A percentile compares a stretch with the other conserved stretches of the same genome.
Conservation (phyloP, 2,113 vertebrate species). For the Takifugu flavidus region DNA sequence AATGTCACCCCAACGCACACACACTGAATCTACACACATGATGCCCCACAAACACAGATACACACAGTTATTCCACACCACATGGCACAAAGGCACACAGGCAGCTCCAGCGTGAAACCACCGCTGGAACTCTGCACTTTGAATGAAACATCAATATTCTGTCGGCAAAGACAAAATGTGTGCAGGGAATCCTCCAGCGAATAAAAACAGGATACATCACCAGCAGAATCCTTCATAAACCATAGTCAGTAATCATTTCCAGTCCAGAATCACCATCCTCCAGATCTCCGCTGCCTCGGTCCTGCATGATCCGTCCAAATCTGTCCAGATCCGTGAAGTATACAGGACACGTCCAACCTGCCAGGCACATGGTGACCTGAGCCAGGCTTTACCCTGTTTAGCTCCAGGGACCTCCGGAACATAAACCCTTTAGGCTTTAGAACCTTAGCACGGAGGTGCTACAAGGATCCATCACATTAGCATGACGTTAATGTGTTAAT, state of each 20-base stretch:
- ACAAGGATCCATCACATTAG: too few species aligned
- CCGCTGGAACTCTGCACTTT: conserved; percentile 34
- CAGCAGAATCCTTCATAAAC: conserved; percentile 12
- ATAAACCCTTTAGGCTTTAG: too few species aligned
- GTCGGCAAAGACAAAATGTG: conserved; percentile 44
- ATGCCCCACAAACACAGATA: conserved; percentile 3
- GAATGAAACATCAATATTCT: conserved; percentile 47
- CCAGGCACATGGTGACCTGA: too few species aligned
- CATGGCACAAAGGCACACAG: too few species aligned
- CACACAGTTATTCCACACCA: background rate
- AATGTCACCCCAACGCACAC: conserved; percentile 16
- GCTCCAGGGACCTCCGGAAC: too few species aligned
- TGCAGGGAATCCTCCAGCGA: conserved; percentile 19
- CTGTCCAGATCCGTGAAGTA: background rate
- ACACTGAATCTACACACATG: background rate
- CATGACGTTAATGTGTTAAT: too few species aligned
- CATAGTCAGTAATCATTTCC: conserved; percentile 8
- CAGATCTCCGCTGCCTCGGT: background rate
- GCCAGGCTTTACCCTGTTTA: too few species aligned
- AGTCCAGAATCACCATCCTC: conserved; percentile 1
- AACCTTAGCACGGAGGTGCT: too few species aligned
- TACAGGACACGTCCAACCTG: background rate
- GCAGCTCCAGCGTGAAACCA: conserved; percentile 24
- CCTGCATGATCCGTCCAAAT: background rate
- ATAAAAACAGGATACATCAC: conserved; percentile 25